Percentiles rank a stretch among this genome's conserved stretches.
Conservation (phyloP, 2,113 vertebrate species). For the Gambusia affinis region DNA sequence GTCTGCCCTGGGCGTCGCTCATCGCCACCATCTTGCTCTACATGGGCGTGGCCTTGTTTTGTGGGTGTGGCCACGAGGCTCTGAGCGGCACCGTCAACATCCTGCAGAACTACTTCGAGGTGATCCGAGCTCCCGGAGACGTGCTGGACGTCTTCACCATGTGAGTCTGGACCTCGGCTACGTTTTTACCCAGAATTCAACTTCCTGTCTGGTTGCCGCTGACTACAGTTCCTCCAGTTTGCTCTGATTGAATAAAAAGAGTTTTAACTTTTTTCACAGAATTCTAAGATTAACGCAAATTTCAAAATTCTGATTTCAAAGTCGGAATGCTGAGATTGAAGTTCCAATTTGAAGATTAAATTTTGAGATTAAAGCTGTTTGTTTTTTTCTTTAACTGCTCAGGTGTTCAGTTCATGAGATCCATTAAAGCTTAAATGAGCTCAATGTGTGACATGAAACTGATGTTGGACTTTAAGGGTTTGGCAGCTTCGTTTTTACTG, state of each 20-base stretch:
- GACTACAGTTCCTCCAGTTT: not conserved
- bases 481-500: too few relatives aligned
- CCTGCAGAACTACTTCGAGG: constrained; percentile 91
- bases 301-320: too few relatives aligned
- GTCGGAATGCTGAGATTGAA: too few relatives aligned
- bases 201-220: not conserved
- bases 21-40: constrained; percentile 97
- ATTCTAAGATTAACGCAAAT: too few relatives aligned
- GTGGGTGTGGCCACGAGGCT: constrained; percentile 97
- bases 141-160: constrained; percentile 69
- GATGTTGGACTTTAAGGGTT: too few relatives aligned
- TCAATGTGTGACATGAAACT: too few relatives aligned
- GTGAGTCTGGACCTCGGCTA: constrained; percentile 48
- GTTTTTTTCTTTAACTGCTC: not conserved
- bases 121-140: constrained; percentile 65
- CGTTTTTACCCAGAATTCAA: too few relatives aligned
- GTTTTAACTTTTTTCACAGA: too few relatives aligned
- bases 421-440: too few relatives aligned
- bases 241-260: too few relatives aligned
- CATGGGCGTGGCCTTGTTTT: constrained; percentile 95
- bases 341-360: too few relatives aligned
- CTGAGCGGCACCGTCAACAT: constrained; percentile 95
- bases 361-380: not conserved
- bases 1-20: constrained; percentile 95
- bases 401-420: not conserved